Base-by-base conservation (phyloP, 2,888 invertebrate genomes). In the Protophormia terraenovae region DNA sequence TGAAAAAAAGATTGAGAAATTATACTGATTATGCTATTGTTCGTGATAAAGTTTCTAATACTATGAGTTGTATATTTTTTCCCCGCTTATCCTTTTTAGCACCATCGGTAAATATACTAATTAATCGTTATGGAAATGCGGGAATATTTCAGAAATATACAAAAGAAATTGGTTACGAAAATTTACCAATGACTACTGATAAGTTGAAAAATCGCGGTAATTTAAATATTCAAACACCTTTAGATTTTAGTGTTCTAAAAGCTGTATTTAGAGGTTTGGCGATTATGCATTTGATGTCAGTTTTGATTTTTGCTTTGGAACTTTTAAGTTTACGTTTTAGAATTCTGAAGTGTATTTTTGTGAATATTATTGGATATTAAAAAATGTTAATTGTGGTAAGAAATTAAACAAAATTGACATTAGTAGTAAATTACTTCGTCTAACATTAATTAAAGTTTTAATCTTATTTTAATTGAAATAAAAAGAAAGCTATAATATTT, bases 51-150 rank as follows among this genome's bases (percentile, higher is more conserved):
- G 7, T 89, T 3, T 7, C 87, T 73, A 88, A 89, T 29, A 88
- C 76, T 27, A 86, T 90, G 75, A 14, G 87, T 6, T 90, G 89
- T 58, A 67, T 88, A 7, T 86, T 89, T 47, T 87, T 89, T 12
- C 88, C 89, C 0, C 8, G 35, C 0, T 80, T 80, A n/a, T 88
- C 89, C 10, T 89, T 87, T 24, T 7, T 89, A 45, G 55, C 80
- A 10, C 5, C 10, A 0, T 12, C 22, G 0, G 22, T 89, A 29
- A 83, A 83, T 24, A 6, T 6, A 1, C 0, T 67, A 22, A 5
- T 38, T 41, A 60, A 47, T 1, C 3, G 38, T 35, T 58, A 66
- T 16, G 12, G 3, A 22, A 12, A 38, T 1, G 14, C 8, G 38
- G 76, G 76, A 3, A 12, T 76, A 1, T 24, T 50, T 3, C 3